Base-by-base conservation (phyloP, 2,888 invertebrate species). In the Xestia xanthographa region DNA sequence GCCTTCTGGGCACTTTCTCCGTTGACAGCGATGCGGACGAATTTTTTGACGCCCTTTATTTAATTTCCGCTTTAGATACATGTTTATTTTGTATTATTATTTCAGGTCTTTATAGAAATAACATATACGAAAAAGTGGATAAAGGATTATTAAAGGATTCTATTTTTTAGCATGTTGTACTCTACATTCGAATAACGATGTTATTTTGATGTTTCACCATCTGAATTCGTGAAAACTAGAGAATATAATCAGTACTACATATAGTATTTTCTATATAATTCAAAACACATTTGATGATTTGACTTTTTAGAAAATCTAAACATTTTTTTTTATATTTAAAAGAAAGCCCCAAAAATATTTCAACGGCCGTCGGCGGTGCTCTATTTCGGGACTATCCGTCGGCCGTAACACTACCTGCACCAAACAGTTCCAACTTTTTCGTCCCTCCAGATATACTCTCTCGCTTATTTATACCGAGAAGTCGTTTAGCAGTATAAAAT, bases 341-440 rank as follows among this genome's bases (percentile, higher is more conserved):
- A n/a, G 34, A 56, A 48, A 62, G 5, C 8, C 4, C 29, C 20
- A 34, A 70, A 60, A 76, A 53, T 58, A 45, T 34, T 62, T 22
- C 38, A 66, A n/a, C 72, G 34, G 45, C 86, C 90, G 88, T 65
- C 88, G 86, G 83, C 68, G n/a, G 45, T 60, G 38, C 58, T 80
- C 86, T 87, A 85, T 86, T 88, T 86, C 41, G 70, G 81, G 62
- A 79, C 80, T 69, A 73, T 60, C 86, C 88, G 87, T 69, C 89
- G 87, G 86, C 77, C 43, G 73, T 67, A 68, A 72, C 81, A 70
- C 76, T 84, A 81, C 85, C 87, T 82, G 85, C 62, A 76, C 38
- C 56, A 80, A 71, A 72, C 66, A 73, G 66, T 77, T 75, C 34
- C 29, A 72, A 77, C 56, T 77, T 84, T 74, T 75, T 69, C 50